phyloP scores from a whole-genome alignment of 2,888 invertebrate species.

The Troides aeacus region DNA sequence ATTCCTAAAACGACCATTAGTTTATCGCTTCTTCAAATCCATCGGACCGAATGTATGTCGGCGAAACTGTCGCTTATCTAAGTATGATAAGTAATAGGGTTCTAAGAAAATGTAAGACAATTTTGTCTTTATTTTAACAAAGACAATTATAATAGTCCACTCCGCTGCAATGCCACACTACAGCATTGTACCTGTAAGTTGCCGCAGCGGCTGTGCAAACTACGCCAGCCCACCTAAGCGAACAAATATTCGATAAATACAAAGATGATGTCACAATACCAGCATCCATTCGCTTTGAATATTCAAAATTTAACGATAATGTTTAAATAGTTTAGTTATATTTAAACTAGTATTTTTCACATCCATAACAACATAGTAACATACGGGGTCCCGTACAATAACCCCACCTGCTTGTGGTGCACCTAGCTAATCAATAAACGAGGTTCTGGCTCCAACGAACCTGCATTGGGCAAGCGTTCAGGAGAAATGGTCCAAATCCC shows the following conservation, averaged over 20 bases:
- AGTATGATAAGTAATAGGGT: neutral
- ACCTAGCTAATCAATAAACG: too few relatives aligned
- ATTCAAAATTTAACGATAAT: neutral
- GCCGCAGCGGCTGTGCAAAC: conserved; percentile 27
- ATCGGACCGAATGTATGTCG: neutral
- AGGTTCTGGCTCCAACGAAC: too few relatives aligned
- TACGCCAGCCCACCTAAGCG: conserved; percentile 14
- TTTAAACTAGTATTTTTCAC: neutral
- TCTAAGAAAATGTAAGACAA: neutral
- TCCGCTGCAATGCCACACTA: conserved; percentile 4
- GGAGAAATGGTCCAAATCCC: too few relatives aligned
- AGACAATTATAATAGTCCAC: neutral
- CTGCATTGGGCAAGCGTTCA: too few relatives aligned
- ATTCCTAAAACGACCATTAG: neutral
- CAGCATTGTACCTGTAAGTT: conserved; percentile 1
- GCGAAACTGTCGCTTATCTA: neutral
- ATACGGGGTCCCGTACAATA: too few relatives aligned
- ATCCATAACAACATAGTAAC: too few relatives aligned
- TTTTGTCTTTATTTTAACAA: neutral
- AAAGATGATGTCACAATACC: conserved; percentile 25
- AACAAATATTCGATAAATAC: conserved; percentile 22
- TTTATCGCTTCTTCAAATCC: neutral
- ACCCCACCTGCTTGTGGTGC: too few relatives aligned
- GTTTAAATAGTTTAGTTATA: neutral
- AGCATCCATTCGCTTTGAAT: conserved; percentile 15